These are phyloP conservation scores for Chelon auratus DNA, from an alignment of 2,797 vertebrate species.

Conservation along the genomic window DNA sequence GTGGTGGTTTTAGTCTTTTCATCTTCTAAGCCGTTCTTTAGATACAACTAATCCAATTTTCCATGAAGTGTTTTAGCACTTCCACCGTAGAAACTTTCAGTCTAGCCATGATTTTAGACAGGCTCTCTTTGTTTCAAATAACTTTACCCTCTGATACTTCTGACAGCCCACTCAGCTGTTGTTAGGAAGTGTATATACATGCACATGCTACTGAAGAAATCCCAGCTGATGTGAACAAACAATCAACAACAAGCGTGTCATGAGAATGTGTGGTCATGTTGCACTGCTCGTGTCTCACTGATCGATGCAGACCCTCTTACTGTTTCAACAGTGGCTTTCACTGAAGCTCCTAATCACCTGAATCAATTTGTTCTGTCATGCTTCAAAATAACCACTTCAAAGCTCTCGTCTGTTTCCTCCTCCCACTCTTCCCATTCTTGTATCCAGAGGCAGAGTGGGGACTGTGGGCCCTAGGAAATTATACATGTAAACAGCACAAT, in stretches of 20 bases:
- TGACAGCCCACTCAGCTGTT: not conserved
- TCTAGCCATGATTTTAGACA: too few species aligned
- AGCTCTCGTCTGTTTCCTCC: slow-evolving; percentile 36
- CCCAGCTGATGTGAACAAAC: not conserved
- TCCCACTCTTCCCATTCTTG: slow-evolving; percentile 36
- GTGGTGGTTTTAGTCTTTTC: too few species aligned
- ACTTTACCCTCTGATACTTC: too few species aligned
- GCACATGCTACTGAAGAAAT: not conserved
- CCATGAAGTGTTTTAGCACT: too few species aligned
- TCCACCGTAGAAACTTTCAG: too few species aligned
- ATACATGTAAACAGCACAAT: slow-evolving; percentile 33
- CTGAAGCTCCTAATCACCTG: slow-evolving; percentile 62
- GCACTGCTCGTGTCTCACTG: slow-evolving; percentile 30
- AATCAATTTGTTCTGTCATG: slow-evolving; percentile 66
- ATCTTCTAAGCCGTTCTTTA: too few species aligned
- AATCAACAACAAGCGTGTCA: slow-evolving; percentile 42
- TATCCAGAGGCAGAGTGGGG: slow-evolving; percentile 31
- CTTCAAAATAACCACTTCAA: slow-evolving; percentile 63
- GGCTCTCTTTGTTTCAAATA: too few species aligned
- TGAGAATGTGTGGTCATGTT: slow-evolving; percentile 44
- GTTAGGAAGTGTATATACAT: not conserved
- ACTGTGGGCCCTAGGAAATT: not conserved
- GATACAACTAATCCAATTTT: too few species aligned
- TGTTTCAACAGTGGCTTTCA: slow-evolving; percentile 47
- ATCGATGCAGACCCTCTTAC: slow-evolving; percentile 51